A percentile compares a stretch with the other conserved stretches of the same genome.
These are phyloP conservation scores for Brachionichthys hirsutus DNA, from an alignment of 2,113 vertebrate species.

Conservation along the genomic window DNA sequence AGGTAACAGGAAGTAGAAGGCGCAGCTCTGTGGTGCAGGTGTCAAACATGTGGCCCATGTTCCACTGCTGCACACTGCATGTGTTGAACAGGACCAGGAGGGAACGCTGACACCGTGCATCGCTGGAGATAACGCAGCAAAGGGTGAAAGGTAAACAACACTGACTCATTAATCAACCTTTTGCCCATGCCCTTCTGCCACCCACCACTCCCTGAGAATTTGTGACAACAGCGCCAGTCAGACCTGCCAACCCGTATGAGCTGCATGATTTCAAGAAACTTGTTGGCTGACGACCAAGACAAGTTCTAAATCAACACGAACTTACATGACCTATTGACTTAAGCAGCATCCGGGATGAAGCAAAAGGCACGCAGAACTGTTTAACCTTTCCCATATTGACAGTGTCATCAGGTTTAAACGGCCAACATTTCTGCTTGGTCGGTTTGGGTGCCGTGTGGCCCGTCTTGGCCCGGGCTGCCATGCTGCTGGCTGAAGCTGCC, in stretches of 20 bases:
- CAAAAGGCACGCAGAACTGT: constrained; percentile 38
- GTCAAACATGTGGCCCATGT: constrained; percentile 47
- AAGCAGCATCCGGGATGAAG: constrained; percentile 53
- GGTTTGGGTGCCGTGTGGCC: constrained; percentile 13
- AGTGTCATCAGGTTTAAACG: constrained; percentile 45
- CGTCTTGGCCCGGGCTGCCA: background rate
- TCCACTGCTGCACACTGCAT: constrained; percentile 24
- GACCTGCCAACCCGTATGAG: constrained; percentile 54
- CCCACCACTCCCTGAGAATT: constrained; percentile 50
- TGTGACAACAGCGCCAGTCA: constrained; percentile 49
- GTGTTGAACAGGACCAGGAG: constrained; percentile 17
- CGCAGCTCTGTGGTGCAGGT: constrained; percentile 5
- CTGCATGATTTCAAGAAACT: constrained; percentile 55
- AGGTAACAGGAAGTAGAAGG: constrained; percentile 28
- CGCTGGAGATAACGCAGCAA: constrained; percentile 64
- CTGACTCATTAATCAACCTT: constrained; percentile 66
- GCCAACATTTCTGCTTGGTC: constrained; percentile 40
- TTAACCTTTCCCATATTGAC: constrained; percentile 55
- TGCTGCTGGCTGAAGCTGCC: constrained; percentile 6
- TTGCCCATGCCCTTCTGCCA: constrained; percentile 46
- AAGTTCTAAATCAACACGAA: constrained; percentile 50
- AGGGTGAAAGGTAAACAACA: constrained; percentile 59
- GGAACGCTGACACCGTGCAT: constrained; percentile 16
- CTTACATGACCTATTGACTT: constrained; percentile 41
- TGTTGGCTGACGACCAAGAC: constrained; percentile 46